Evolutionary conservation across 2,113 vertebrate genomes (phyloP).

Genomic region (Mungos mungo): DNA sequence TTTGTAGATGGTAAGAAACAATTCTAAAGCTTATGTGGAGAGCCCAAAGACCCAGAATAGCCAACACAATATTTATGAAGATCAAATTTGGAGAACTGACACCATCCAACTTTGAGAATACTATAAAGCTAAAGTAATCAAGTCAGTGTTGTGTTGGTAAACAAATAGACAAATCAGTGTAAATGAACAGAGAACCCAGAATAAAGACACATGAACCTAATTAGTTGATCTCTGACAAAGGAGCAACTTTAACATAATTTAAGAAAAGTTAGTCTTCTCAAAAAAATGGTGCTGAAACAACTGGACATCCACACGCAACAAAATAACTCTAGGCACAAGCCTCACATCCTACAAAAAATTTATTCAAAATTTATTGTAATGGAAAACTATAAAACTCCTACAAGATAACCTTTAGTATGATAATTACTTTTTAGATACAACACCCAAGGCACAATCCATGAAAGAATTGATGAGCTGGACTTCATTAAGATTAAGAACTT

Average conservation of each 20-base stretch:
- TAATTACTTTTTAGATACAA: neutral
- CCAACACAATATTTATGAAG: neutral
- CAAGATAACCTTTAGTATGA: neutral
- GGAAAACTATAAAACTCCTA: neutral
- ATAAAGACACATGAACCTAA: neutral
- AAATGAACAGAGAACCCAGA: neutral
- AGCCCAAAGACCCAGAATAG: neutral
- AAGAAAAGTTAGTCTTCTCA: neutral
- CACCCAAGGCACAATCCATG: neutral
- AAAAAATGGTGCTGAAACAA: conserved; percentile 1
- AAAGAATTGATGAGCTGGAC: neutral
- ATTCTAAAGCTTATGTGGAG: neutral
- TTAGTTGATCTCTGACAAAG: neutral
- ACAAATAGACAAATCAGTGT: neutral
- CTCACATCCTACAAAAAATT: neutral
- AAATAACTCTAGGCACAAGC: neutral
- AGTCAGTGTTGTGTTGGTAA: neutral
- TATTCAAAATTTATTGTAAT: neutral
- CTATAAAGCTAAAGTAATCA: neutral
- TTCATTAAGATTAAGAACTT: neutral
- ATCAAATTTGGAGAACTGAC: neutral
- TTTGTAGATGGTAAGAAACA: neutral
- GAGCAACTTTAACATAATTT: neutral
- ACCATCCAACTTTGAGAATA: neutral
- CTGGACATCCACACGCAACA: neutral